Conservation (phyloP, 2,113 vertebrate genomes). For the Tachycineta bicolor region DNA sequence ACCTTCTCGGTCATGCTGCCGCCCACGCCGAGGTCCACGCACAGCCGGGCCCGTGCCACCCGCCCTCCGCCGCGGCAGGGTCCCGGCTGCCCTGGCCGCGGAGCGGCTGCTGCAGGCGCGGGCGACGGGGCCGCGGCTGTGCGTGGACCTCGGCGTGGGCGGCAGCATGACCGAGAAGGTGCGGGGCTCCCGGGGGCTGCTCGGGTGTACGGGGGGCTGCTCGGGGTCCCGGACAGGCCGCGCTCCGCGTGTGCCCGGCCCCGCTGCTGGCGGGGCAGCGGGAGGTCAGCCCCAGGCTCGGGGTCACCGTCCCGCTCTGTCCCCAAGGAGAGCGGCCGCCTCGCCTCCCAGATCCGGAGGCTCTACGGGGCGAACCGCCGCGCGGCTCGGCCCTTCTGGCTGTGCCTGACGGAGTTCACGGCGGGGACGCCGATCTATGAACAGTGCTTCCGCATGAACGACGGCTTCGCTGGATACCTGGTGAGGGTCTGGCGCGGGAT, state of each 20-base stretch:
- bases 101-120: not conserved
- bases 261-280: no score
- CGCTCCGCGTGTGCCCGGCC: not conserved
- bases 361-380: slow-evolving; percentile 91
- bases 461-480: slow-evolving; percentile 86
- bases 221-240: not conserved
- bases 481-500: slow-evolving; percentile 60
- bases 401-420: slow-evolving; percentile 82
- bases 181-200: not conserved
- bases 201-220: no score
- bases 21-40: no score
- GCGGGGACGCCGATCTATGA: slow-evolving; percentile 78
- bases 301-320: not conserved
- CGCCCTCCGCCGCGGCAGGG: not conserved
- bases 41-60: no score
- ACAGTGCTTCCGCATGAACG: slow-evolving; percentile 92
- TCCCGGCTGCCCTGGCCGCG: not conserved
- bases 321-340: slow-evolving; percentile 66
- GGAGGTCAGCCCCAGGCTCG: not conserved
- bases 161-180: slow-evolving; percentile 88
- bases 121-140: slow-evolving; percentile 79
- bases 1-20: no score
- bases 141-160: slow-evolving; percentile 87
- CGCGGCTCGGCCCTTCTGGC: slow-evolving; percentile 83
- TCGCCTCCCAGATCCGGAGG: slow-evolving; percentile 88